A percentile compares a stretch with the other conserved stretches of the same genome.
phyloP scores from a whole-genome alignment of 2,113 vertebrate species.

The Sturnus vulgaris region DNA sequence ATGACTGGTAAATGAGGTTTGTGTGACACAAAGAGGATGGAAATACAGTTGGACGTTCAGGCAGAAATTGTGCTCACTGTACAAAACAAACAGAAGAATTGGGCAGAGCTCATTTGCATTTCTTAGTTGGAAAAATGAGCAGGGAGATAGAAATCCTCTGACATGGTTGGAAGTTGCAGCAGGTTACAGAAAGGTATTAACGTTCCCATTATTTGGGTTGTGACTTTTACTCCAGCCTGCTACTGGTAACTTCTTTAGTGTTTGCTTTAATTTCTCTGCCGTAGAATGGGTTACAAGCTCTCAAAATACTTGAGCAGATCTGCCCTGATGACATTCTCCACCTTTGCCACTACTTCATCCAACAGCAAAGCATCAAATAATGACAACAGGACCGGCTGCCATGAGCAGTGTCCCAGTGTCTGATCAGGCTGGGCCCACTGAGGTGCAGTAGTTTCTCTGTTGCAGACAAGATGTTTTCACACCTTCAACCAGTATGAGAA shows the following conservation, averaged over 20 bases:
- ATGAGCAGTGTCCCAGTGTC: background rate
- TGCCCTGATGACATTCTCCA: background rate
- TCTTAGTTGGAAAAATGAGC: background rate
- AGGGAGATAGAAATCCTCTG: background rate
- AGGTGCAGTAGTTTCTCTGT: background rate
- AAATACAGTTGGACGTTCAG: slow-evolving; percentile 61
- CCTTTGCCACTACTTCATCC: background rate
- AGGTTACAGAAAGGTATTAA: background rate
- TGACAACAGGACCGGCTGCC: background rate
- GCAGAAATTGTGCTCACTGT: slow-evolving; percentile 60
- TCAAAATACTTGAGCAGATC: background rate
- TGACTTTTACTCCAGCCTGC: background rate
- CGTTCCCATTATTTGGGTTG: background rate
- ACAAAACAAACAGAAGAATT: slow-evolving; percentile 48
- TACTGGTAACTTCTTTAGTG: background rate
- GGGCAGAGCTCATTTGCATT: slow-evolving; percentile 39
- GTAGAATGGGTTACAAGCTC: background rate
- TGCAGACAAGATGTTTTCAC: background rate
- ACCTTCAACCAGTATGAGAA: background rate
- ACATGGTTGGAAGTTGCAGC: background rate
- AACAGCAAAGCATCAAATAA: background rate
- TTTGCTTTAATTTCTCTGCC: background rate
- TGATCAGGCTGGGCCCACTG: background rate
- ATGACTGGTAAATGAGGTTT: slow-evolving; percentile 66
- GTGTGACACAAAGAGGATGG: slow-evolving; percentile 62